A percentile compares a stretch with the other conserved stretches of the same genome.
phyloP scores from a whole-genome alignment of 2,888 invertebrate genomes.

The Megalurothrips usitatus region DNA sequence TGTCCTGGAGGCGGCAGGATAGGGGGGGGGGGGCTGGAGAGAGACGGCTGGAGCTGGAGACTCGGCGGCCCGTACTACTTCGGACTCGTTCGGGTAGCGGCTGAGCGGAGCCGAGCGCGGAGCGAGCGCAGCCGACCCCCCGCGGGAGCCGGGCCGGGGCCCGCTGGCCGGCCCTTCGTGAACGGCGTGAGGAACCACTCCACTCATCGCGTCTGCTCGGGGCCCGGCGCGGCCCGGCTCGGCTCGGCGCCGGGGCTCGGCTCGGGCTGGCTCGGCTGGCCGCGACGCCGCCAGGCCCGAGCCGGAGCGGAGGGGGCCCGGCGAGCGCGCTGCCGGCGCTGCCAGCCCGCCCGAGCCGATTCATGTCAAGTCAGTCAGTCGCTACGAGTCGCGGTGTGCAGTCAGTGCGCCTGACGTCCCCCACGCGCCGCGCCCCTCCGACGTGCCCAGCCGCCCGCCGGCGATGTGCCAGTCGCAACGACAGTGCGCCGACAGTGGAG shows the following conservation, averaged over 20 bases:
- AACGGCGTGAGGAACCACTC: not conserved
- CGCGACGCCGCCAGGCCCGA: not conserved
- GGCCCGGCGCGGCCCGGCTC: not conserved
- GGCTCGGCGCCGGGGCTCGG: not conserved
- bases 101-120: not conserved
- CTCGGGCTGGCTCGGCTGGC: not conserved
- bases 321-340: too few species aligned
- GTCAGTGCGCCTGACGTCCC: not conserved
- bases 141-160: not conserved
- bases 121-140: not conserved
- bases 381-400: not conserved
- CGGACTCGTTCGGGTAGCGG: not conserved
- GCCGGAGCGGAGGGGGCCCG: not conserved
- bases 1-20: not conserved
- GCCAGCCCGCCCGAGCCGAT: not conserved
- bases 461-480: not conserved
- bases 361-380: not conserved
- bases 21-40: not conserved
- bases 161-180: not conserved
- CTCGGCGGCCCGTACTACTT: not conserved
- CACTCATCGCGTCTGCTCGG: not conserved
- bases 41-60: not conserved
- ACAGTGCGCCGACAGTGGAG: not conserved
- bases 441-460: not conserved
- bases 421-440: not conserved